A percentile compares a stretch with the other conserved stretches of the same genome.
These are phyloP conservation scores for Eristalis tenax DNA, from an alignment of 2,888 invertebrate species.

Conservation along the genomic window DNA sequence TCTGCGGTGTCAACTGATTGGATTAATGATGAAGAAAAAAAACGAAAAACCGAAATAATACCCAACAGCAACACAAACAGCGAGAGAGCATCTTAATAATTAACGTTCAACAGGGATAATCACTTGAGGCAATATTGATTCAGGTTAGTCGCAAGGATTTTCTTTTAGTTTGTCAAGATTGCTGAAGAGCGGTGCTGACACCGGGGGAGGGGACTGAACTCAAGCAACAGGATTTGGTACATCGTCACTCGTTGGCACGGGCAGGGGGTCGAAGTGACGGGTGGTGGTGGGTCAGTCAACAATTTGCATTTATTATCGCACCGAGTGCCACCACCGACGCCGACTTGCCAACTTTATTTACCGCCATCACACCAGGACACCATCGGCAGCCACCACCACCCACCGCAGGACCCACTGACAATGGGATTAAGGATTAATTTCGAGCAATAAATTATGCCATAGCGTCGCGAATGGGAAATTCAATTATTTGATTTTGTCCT, in stretches of 20 bases:
- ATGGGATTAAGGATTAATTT: constrained; percentile 70
- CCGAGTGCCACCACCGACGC: not conserved
- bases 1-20: constrained; percentile 60
- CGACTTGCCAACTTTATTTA: constrained; percentile 17
- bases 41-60: constrained; percentile 22
- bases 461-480: constrained; percentile 56
- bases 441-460: constrained; percentile 68
- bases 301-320: constrained; percentile 58
- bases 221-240: constrained; percentile 51
- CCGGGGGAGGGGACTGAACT: not conserved
- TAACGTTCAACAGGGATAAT: constrained; percentile 63
- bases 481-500: constrained; percentile 70
- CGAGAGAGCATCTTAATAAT: constrained; percentile 53
- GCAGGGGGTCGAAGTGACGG: not conserved
- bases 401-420: constrained; percentile 41
- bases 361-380: not conserved
- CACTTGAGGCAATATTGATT: constrained; percentile 62
- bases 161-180: constrained; percentile 23
- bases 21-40: constrained; percentile 53
- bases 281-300: not conserved
- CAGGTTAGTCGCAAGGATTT: constrained; percentile 50
- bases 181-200: not conserved
- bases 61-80: constrained; percentile 30
- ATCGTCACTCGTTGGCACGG: too few species aligned
- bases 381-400: not conserved